phyloP scores from a whole-genome alignment of 2,113 vertebrate species.

The Odobenus rosmarus region DNA sequence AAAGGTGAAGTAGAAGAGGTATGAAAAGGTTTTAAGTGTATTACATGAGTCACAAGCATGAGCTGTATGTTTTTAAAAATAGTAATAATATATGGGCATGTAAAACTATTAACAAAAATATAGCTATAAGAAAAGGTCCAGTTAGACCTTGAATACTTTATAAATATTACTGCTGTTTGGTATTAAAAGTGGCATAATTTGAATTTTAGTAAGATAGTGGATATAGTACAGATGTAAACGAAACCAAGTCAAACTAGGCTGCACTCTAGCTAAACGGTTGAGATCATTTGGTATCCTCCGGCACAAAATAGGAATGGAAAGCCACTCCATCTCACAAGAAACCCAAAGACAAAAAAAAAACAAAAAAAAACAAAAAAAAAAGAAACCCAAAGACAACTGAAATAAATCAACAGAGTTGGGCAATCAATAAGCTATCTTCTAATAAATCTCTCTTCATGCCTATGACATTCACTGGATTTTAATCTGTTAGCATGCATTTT shows the following conservation, averaged over 20 bases:
- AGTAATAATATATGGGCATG: neutral
- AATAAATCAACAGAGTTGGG: neutral
- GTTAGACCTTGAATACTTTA: slow-evolving; percentile 7
- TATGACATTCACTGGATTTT: neutral
- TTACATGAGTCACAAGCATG: neutral
- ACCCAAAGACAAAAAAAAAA: neutral
- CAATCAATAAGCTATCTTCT: neutral
- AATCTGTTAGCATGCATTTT: neutral
- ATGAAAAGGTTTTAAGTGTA: neutral
- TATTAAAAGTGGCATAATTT: neutral
- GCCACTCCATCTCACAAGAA: neutral
- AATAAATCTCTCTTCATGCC: neutral
- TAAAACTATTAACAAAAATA: slow-evolving; percentile 39
- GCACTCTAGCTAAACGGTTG: neutral
- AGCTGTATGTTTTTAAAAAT: neutral
- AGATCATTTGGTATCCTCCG: neutral
- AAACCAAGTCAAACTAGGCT: neutral
- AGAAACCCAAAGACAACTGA: neutral
- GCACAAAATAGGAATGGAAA: neutral
- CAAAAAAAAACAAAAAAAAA: too few relatives aligned
- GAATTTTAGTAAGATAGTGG: neutral
- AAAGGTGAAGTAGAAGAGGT: neutral
- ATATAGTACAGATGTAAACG: neutral
- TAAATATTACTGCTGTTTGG: neutral
- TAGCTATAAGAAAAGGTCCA: neutral